These are phyloP conservation scores for Pteronotus mesoamericanus DNA, from an alignment of 2,797 vertebrate genomes.

Conservation along the genomic window DNA sequence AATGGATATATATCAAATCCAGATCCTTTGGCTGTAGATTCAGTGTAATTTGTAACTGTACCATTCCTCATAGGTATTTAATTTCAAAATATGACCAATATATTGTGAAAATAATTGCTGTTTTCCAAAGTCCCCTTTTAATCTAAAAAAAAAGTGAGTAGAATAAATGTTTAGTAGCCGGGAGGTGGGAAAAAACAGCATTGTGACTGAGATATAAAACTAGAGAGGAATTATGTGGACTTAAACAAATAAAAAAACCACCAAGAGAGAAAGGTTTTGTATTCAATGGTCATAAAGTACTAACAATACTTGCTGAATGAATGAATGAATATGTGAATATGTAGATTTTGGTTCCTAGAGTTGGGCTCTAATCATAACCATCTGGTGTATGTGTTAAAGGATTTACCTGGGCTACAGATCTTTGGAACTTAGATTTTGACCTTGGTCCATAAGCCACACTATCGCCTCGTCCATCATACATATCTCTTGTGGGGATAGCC, in stretches of 20 bases:
- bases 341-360: not conserved
- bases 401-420: constrained; percentile 75
- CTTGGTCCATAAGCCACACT: constrained; percentile 70
- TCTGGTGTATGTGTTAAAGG: not conserved
- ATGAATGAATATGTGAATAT: not conserved
- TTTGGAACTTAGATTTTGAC: constrained; percentile 55
- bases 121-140: not conserved
- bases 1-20: not conserved
- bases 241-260: not conserved
- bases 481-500: constrained; percentile 64
- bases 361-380: not conserved
- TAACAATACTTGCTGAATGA: not conserved
- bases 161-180: not conserved
- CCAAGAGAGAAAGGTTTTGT: not conserved
- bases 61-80: not conserved
- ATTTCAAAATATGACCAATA: not conserved
- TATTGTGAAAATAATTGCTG: not conserved
- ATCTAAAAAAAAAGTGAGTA: not conserved
- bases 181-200: not conserved
- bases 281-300: not conserved
- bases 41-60: not conserved
- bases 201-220: constrained; percentile 8
- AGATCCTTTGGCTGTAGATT: not conserved
- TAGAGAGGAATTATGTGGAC: not conserved
- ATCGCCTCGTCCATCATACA: constrained; percentile 77